Conservation (phyloP, 1,140 invertebrate genomes). For the Argopecten irradians region DNA sequence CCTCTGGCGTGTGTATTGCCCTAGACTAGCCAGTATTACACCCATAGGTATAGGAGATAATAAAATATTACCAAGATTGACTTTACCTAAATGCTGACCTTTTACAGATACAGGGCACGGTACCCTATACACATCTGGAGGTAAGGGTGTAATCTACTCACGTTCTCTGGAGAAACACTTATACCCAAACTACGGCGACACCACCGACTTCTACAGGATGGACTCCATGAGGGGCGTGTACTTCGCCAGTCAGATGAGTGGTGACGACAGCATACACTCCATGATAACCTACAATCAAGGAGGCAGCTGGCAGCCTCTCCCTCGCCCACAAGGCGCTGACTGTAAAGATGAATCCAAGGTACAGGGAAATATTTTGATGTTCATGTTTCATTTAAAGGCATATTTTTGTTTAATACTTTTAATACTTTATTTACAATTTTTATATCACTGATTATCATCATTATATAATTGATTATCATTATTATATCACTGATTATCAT, state of each 20-base stretch:
- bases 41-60: not conserved
- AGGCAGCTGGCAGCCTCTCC: constrained; percentile 72
- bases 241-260: constrained; percentile 73
- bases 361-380: no score
- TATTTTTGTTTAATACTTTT: no score
- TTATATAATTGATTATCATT: no score
- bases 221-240: constrained; percentile 74
- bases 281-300: constrained; percentile 75
- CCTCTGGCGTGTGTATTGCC: no score
- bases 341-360: constrained; percentile 72
- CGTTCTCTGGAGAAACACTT: constrained; percentile 73
- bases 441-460: no score
- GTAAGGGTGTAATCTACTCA: constrained; percentile 72
- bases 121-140: constrained; percentile 74
- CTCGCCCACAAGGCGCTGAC: constrained; percentile 57
- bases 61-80: not conserved
- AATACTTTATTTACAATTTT: no score
- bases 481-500: no score
- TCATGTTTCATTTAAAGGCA: no score
- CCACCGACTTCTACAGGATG: constrained; percentile 76
- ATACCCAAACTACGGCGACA: constrained; percentile 73
- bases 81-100: not conserved
- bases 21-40: no score
- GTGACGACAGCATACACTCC: constrained; percentile 73
- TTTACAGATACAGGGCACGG: constrained; percentile 74